These are phyloP conservation scores for Diarsia mendica DNA, from an alignment of 2,888 invertebrate species.

Conservation along the genomic window DNA sequence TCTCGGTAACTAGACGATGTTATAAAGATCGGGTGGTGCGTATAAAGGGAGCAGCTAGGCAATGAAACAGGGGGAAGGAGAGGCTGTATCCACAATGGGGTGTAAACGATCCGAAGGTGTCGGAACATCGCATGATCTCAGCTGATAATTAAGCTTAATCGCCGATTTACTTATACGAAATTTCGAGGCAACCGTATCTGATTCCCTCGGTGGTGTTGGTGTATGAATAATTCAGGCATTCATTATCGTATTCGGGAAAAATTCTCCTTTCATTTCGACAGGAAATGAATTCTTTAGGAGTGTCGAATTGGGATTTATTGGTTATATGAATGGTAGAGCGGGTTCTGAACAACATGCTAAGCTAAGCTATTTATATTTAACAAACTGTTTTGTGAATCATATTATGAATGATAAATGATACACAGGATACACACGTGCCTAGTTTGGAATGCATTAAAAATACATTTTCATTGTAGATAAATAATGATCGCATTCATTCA, in stretches of 20 bases:
- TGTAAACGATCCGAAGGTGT: slow-evolving; percentile 50
- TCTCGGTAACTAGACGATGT: slow-evolving; percentile 44
- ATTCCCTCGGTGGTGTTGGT: slow-evolving; percentile 57
- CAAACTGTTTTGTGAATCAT: neutral
- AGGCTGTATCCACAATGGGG: slow-evolving; percentile 31
- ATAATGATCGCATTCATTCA: neutral
- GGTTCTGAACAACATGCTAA: slow-evolving; percentile 13
- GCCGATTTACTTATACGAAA: slow-evolving; percentile 58
- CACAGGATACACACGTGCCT: neutral
- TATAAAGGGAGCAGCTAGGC: slow-evolving; percentile 34
- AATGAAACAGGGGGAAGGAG: slow-evolving; percentile 3
- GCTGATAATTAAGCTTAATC: slow-evolving; percentile 61
- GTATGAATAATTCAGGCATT: slow-evolving; percentile 72
- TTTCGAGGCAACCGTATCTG: slow-evolving; percentile 55
- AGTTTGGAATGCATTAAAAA: neutral
- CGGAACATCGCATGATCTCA: slow-evolving; percentile 42
- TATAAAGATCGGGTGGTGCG: slow-evolving; percentile 41
- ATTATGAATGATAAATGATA: neutral
- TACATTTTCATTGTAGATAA: neutral
- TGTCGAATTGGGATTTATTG: slow-evolving; percentile 61
- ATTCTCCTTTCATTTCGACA: slow-evolving; percentile 56
- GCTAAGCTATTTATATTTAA: neutral
- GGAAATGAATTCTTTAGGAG: slow-evolving; percentile 68
- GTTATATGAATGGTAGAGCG: slow-evolving; percentile 60
- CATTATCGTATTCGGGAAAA: slow-evolving; percentile 67